Evolutionary conservation across 2,797 vertebrate species (phyloP).

Genomic region (Liasis olivaceus): DNA sequence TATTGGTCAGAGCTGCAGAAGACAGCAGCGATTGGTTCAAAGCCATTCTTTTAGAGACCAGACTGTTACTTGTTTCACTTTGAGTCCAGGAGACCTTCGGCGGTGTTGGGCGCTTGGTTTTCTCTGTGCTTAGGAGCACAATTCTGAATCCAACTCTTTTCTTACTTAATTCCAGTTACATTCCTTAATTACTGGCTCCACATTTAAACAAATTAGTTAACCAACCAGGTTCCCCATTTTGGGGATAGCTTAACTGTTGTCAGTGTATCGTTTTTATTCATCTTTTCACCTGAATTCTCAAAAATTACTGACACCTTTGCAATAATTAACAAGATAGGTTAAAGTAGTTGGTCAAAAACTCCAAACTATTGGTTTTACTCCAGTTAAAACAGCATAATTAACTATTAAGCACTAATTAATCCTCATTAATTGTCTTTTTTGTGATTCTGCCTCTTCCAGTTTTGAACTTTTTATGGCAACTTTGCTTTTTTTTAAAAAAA

Average conservation of each 20-base stretch:
- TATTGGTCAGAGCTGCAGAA: neutral
- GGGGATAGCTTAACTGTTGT: neutral
- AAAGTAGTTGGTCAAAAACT: neutral
- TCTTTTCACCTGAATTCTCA: neutral
- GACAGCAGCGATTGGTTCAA: neutral
- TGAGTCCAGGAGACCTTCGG: neutral
- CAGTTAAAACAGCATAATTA: neutral
- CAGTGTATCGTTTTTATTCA: neutral
- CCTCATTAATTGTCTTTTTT: neutral
- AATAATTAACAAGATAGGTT: neutral
- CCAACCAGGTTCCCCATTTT: neutral
- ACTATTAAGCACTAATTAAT: neutral
- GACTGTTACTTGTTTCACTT: too few species aligned
- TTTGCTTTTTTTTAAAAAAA: neutral
- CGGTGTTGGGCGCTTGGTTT: neutral
- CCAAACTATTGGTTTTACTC: neutral
- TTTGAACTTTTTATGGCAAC: neutral
- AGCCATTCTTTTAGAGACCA: neutral
- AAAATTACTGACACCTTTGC: neutral
- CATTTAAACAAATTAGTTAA: neutral
- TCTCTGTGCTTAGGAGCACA: neutral
- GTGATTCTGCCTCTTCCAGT: neutral
- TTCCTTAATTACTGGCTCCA: neutral
- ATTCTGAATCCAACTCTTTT: neutral
- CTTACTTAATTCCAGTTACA: neutral